phyloP scores from a whole-genome alignment of 2,113 vertebrate species.

The Atlantisia rogersi region DNA sequence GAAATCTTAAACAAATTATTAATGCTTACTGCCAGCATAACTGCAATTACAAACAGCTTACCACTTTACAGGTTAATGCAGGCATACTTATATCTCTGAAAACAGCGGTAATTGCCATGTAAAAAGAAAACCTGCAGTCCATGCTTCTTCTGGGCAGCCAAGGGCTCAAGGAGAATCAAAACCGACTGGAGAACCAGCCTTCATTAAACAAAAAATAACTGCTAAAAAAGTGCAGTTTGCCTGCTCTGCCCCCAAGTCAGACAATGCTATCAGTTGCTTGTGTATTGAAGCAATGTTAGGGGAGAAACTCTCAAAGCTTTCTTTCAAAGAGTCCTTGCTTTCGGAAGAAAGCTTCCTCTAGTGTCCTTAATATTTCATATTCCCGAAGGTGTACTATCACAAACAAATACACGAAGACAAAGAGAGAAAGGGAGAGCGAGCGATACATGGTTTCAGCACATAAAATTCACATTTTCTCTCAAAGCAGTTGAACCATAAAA shows the following conservation, averaged over 20 bases:
- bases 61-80: neutral
- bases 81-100: neutral
- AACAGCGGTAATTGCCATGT: neutral
- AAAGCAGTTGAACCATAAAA: neutral
- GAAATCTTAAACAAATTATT: neutral
- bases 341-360: neutral
- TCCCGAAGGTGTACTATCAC: neutral
- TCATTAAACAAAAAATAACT: slow-evolving; percentile 39
- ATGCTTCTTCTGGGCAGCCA: slow-evolving; percentile 1
- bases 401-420: neutral
- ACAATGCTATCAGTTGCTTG: neutral
- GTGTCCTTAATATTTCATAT: neutral
- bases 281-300: neutral
- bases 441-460: neutral
- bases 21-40: neutral
- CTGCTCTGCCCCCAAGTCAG: slow-evolving; percentile 1
- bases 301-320: neutral
- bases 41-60: neutral
- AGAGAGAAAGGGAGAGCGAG: neutral
- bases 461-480: neutral
- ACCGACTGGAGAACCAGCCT: neutral
- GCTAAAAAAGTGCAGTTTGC: slow-evolving; percentile 11
- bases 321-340: neutral
- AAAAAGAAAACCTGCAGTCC: slow-evolving; percentile 19
- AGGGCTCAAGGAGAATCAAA: slow-evolving; percentile 36